phyloP scores from a whole-genome alignment of 1,140 invertebrate genomes.

The Hylyphantes graminicola region DNA sequence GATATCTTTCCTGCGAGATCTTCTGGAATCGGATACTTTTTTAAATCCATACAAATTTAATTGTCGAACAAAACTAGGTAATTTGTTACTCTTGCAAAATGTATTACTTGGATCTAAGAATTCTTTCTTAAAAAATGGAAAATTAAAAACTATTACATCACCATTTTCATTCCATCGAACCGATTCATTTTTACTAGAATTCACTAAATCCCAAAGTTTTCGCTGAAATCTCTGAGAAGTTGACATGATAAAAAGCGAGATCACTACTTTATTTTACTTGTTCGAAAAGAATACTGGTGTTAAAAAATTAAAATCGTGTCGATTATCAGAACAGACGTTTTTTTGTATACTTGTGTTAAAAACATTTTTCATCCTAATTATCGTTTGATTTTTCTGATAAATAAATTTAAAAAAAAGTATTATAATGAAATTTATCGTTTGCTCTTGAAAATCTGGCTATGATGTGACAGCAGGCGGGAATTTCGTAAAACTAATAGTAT shows the following conservation, averaged over 20 bases:
- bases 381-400: not conserved
- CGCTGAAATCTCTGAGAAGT: conserved; percentile 46
- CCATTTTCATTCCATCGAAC: conserved; percentile 55
- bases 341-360: no score
- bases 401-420: not conserved
- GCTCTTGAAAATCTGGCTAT: not conserved
- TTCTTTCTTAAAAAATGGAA: conserved; percentile 47
- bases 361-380: not conserved
- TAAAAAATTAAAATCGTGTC: not conserved
- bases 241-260: not conserved
- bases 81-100: conserved; percentile 67
- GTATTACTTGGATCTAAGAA: conserved; percentile 64
- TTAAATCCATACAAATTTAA: conserved; percentile 66
- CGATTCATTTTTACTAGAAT: conserved; percentile 28
- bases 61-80: conserved; percentile 64
- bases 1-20: conserved; percentile 59
- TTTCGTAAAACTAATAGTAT: no score
- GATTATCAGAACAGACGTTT: no score
- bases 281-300: not conserved
- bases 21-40: conserved; percentile 58
- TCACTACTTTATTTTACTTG: not conserved
- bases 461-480: no score
- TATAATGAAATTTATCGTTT: not conserved
- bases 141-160: conserved; percentile 47
- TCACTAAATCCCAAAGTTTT: conserved; percentile 52